phyloP scores from a whole-genome alignment of 1,140 invertebrate species.

The Neodiprion fabricii region DNA sequence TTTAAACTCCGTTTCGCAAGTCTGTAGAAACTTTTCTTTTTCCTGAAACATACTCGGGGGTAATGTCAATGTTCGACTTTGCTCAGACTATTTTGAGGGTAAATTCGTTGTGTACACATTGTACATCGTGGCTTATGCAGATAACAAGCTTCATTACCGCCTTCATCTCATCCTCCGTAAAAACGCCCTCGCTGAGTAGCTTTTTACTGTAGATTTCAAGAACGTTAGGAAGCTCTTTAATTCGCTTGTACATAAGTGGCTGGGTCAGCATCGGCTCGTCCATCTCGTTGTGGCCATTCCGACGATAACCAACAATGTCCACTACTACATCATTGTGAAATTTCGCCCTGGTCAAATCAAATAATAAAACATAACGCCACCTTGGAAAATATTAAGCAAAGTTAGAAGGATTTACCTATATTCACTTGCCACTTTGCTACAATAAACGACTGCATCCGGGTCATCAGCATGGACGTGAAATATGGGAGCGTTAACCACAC shows the following conservation, averaged over 20 bases:
- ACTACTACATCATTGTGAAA: conserved; percentile 92
- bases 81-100: neutral
- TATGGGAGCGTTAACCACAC: conserved; percentile 88
- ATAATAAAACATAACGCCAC: neutral
- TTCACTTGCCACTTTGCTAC: conserved; percentile 85
- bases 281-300: conserved; percentile 92
- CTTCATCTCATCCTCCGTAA: conserved; percentile 76
- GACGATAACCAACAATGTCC: conserved; percentile 87
- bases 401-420: conserved; percentile 65
- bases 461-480: conserved; percentile 96
- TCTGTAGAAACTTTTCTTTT: conserved; percentile 47
- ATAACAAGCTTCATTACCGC: conserved; percentile 65
- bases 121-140: too few relatives aligned
- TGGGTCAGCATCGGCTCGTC: conserved; percentile 96
- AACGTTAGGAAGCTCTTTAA: conserved; percentile 69
- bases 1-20: conserved; percentile 77
- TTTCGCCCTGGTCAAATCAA: conserved; percentile 61
- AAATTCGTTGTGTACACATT: neutral
- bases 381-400: conserved; percentile 14
- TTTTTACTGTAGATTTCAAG: conserved; percentile 78
- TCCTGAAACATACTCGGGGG: conserved; percentile 28
- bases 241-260: conserved; percentile 92
- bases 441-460: conserved; percentile 87
- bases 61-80: neutral
- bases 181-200: conserved; percentile 75